These are phyloP conservation scores for Craniophora ligustri DNA, from an alignment of 2,888 invertebrate genomes.

Conservation along the genomic window DNA sequence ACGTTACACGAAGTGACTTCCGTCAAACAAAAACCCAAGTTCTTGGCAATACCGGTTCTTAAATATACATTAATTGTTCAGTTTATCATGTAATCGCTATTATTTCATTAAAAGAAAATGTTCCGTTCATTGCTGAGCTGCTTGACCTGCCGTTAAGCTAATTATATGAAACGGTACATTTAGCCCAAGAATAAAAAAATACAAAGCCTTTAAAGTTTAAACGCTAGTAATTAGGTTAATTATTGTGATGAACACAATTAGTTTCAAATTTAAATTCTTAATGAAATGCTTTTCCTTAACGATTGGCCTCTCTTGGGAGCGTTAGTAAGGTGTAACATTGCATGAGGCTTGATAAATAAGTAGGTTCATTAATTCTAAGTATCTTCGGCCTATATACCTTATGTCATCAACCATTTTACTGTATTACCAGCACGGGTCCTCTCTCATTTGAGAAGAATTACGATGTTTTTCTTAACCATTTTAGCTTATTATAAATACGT, in stretches of 20 bases:
- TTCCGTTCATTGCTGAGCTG: background rate
- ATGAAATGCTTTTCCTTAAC: conserved; percentile 32
- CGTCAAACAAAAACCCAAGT: too few relatives aligned
- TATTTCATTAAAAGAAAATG: background rate
- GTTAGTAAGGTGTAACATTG: background rate
- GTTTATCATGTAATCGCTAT: background rate
- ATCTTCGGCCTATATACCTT: too few relatives aligned
- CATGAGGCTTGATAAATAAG: too few relatives aligned
- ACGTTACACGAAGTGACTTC: too few relatives aligned
- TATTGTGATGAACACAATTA: conserved; percentile 44
- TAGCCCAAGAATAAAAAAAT: conserved; percentile 19
- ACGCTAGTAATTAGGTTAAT: conserved; percentile 44
- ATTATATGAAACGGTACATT: conserved; percentile 8
- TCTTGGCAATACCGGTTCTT: too few relatives aligned
- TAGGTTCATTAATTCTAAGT: too few relatives aligned
- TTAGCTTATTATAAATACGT: too few relatives aligned
- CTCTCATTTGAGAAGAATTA: too few relatives aligned
- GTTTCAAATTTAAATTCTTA: conserved; percentile 37
- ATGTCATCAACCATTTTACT: too few relatives aligned
- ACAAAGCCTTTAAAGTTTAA: conserved; percentile 27
- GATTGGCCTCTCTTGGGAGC: background rate
- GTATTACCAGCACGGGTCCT: too few relatives aligned
- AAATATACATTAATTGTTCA: too few relatives aligned
- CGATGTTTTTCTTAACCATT: too few relatives aligned
- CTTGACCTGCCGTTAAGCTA: background rate